phyloP scores from a whole-genome alignment of 30 jellyfish, hydroid and myxozoan genomes.

The Hydractinia symbiolongicarpus region DNA sequence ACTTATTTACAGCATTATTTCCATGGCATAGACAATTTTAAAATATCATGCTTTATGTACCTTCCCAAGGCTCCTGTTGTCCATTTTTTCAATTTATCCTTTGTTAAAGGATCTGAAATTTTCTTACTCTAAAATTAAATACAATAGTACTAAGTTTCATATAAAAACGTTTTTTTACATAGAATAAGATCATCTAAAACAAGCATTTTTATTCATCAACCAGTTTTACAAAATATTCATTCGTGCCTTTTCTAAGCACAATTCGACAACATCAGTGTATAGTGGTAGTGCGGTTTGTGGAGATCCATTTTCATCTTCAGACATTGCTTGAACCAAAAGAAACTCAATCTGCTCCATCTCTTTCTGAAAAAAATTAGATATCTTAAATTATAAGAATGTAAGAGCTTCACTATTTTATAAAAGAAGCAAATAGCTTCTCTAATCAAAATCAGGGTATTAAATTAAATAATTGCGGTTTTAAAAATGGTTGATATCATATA shows the following conservation, averaged over 20 bases:
- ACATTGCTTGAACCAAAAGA: slow-evolving; percentile 74
- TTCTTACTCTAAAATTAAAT: slow-evolving; percentile 39
- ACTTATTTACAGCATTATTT: not conserved
- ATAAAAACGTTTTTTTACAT: no score
- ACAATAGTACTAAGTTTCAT: not conserved
- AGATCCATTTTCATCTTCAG: slow-evolving; percentile 83
- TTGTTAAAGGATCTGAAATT: slow-evolving; percentile 26
- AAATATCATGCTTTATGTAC: slow-evolving; percentile 31
- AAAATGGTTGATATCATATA: no score
- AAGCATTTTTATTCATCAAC: no score
- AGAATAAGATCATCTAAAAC: no score
- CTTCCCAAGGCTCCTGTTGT: slow-evolving; percentile 69
- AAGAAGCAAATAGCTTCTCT: no score
- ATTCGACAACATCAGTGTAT: slow-evolving; percentile 77
- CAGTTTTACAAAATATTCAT: no score
- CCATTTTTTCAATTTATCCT: slow-evolving; percentile 45
- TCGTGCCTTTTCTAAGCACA: slow-evolving; percentile 61
- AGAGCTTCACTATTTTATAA: no score
- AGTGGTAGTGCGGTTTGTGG: slow-evolving; percentile 64
- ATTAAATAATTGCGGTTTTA: no score
- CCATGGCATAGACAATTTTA: not conserved
- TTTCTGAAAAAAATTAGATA: slow-evolving; percentile 41
- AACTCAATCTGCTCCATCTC: slow-evolving; percentile 69
- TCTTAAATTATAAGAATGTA: not conserved
- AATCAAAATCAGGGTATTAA: no score